A percentile compares a stretch with the other conserved stretches of the same genome.
These are phyloP conservation scores for Lithobates sylvaticus DNA, from an alignment of 2,797 vertebrate genomes.

Conservation along the genomic window DNA sequence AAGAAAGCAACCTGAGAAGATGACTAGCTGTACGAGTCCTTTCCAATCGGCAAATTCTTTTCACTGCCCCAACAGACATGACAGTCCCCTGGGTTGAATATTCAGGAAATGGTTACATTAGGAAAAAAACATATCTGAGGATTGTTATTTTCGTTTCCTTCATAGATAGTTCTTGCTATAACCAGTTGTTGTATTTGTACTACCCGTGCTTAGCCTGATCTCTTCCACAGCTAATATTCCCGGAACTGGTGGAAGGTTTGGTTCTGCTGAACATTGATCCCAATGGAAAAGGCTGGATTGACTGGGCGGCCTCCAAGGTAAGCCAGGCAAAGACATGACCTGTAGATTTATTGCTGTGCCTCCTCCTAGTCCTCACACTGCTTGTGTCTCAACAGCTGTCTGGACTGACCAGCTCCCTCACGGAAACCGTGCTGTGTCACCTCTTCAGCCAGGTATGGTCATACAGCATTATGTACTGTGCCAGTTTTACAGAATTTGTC, in stretches of 20 bases:
- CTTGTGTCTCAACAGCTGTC: slow-evolving; percentile 81
- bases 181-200: no score
- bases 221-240: slow-evolving; percentile 87
- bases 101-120: no score
- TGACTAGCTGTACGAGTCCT: no score
- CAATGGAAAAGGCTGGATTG: slow-evolving; percentile 97
- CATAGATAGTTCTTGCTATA: no score
- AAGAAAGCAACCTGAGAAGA: no score
- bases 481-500: background rate
- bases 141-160: no score
- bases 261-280: slow-evolving; percentile 96
- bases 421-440: slow-evolving; percentile 90
- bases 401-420: slow-evolving; percentile 88
- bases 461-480: background rate
- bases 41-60: no score
- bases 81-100: no score
- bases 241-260: slow-evolving; percentile 93
- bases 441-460: slow-evolving; percentile 93
- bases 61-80: no score
- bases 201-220: background rate
- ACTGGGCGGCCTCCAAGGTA: slow-evolving; percentile 97
- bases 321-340: background rate
- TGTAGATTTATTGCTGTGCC: background rate
- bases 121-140: no score
- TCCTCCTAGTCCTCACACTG: background rate